phyloP scores from a whole-genome alignment of 2,113 vertebrate species.

The Nycticebus coucang region DNA sequence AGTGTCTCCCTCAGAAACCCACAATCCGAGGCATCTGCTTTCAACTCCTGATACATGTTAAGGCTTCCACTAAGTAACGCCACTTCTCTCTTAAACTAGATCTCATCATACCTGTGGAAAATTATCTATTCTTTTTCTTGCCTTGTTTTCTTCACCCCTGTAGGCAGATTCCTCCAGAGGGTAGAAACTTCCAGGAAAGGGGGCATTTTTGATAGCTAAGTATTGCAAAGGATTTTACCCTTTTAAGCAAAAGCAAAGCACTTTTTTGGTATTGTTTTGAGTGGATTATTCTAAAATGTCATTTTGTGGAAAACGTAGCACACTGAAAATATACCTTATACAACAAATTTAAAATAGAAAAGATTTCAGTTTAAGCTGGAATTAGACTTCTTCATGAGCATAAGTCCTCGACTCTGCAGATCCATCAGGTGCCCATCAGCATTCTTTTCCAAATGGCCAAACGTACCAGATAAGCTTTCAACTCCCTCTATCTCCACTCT shows the following conservation, averaged over 20 bases:
- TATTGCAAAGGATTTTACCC: background rate
- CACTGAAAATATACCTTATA: background rate
- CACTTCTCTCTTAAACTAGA: too few species aligned
- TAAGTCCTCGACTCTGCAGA: background rate
- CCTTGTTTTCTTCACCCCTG: background rate
- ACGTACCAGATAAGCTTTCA: background rate
- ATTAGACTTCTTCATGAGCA: background rate
- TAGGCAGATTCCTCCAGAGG: background rate
- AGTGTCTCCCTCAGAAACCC: background rate
- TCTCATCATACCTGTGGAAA: background rate
- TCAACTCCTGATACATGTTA: background rate
- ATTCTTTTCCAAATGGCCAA: background rate
- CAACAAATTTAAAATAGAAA: background rate
- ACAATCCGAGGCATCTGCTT: background rate
- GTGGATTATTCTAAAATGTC: background rate
- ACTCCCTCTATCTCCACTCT: background rate
- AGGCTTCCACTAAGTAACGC: background rate
- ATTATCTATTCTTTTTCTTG: background rate
- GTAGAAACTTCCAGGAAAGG: background rate
- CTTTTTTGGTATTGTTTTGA: background rate
- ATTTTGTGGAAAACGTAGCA: background rate
- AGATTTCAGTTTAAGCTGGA: background rate
- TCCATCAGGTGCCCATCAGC: background rate
- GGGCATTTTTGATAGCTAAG: background rate
- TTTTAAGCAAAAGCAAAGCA: background rate